Evolutionary conservation across 2,888 invertebrate genomes (phyloP), one percentile per base, ranked within the genome.

Genomic region (Drosophila imparisetae): DNA sequence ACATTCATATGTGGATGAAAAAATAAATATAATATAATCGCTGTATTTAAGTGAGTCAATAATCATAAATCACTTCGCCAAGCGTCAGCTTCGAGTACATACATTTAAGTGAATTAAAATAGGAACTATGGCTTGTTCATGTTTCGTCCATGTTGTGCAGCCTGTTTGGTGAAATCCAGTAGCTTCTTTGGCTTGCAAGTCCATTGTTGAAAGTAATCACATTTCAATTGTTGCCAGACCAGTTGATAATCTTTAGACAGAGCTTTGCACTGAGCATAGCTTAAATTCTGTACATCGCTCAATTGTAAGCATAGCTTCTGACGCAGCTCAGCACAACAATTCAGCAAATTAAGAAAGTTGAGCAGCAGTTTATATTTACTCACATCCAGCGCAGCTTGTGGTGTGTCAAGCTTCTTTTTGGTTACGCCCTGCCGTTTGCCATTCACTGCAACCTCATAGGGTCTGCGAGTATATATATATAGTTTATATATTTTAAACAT

Each of bases 361-460:
- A 92, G 91, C 57, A 94, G 93, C 5, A 96, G 76, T 75, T 93
- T 93, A 80, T 93, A 93, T 93, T 95, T 95, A 80, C 94, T 94
- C 48, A 95, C 93, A 59, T 93, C 91, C 66, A 95, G 91, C 42
- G 93, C 93, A 54, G 92, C 93, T 18, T 91, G 93, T 24, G 92
- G 92, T 29, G 87, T 91, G 58, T 92, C 91, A 32, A 92, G 38
- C 1, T 88, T 83, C 38, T 96, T 96, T 90, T 96, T 96, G 0
- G 97, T 97, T 2, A 95, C 93, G 6, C 98, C 98, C 91, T 96
- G 95, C 75, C 95, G 96, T 84, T 94, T 95, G 6, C 98, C 98
- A 89, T 96, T 95, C 0, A 97, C 96, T 27, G 95, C 94, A 34
- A 97, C 95, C 93, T 98, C 96, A 52, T 93, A 91, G 38, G 94